Conservation (phyloP, 2,888 invertebrate species). For the Lydus trimaculatus region DNA sequence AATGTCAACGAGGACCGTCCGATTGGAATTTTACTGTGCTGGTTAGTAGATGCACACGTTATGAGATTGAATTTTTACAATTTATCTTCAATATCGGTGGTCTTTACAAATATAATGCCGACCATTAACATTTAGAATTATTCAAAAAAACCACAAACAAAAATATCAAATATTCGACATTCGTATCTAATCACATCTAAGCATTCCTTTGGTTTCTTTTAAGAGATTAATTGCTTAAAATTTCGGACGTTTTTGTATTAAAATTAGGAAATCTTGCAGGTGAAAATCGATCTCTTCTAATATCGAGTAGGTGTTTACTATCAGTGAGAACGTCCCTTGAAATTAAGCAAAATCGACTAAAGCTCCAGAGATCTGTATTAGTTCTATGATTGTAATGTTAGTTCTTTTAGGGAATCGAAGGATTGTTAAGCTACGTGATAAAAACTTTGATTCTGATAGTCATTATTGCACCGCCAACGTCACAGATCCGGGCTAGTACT, state of each 20-base stretch:
- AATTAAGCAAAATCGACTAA: too few species aligned
- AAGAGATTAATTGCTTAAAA: background rate
- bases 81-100: slow-evolving; percentile 59
- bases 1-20: slow-evolving; percentile 40
- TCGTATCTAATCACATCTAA: background rate
- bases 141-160: background rate
- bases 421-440: too few species aligned
- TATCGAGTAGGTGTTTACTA: background rate
- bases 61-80: slow-evolving; percentile 57
- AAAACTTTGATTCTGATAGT: too few species aligned
- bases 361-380: too few species aligned
- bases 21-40: slow-evolving; percentile 36
- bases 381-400: too few species aligned
- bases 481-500: too few species aligned
- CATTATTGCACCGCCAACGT: too few species aligned
- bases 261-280: background rate
- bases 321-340: background rate
- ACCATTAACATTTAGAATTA: background rate
- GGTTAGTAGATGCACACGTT: slow-evolving; percentile 57
- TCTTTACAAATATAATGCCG: slow-evolving; percentile 46
- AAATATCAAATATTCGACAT: background rate
- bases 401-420: too few species aligned
- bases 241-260: background rate
- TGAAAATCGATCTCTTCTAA: background rate
- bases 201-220: background rate